Conservation (phyloP, 1,140 invertebrate genomes). For the Oreohelix idahoensis region DNA sequence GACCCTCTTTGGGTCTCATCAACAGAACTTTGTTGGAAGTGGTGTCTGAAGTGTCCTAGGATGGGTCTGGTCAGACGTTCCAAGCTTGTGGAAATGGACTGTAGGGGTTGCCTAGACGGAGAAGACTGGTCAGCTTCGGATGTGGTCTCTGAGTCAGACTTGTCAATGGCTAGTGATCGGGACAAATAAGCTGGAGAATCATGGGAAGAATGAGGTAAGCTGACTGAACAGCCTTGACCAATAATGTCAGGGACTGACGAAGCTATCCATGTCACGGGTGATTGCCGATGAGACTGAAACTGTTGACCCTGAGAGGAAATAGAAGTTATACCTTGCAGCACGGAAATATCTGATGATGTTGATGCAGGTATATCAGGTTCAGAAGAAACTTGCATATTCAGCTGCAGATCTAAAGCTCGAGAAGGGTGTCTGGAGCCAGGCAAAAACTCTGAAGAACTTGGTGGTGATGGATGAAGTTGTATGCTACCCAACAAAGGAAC, state of each 20-base stretch:
- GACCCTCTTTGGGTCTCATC: background rate
- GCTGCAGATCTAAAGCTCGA: background rate
- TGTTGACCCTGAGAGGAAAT: background rate
- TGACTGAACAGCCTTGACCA: background rate
- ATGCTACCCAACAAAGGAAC: conserved; percentile 35
- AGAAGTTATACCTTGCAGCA: background rate
- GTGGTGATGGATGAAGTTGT: conserved; percentile 27
- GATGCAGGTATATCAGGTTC: background rate
- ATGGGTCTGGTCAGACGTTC: conserved; percentile 16
- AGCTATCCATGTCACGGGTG: no score
- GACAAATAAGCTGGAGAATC: background rate
- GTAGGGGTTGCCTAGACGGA: background rate
- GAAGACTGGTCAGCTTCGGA: conserved; percentile 2
- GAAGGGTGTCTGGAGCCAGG: background rate
- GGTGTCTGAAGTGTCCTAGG: conserved; percentile 5
- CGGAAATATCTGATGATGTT: conserved; percentile 1
- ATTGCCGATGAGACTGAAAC: background rate
- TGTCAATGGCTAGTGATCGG: background rate
- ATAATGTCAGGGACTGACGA: background rate
- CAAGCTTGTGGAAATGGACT: conserved; percentile 26
- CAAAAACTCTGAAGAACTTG: conserved; percentile 24
- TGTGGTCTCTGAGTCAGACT: conserved; percentile 19
- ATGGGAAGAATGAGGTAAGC: background rate
- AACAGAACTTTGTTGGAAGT: background rate
- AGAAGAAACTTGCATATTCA: background rate